Conservation (phyloP, 2,113 vertebrate species). For the Alligator sinensis region DNA sequence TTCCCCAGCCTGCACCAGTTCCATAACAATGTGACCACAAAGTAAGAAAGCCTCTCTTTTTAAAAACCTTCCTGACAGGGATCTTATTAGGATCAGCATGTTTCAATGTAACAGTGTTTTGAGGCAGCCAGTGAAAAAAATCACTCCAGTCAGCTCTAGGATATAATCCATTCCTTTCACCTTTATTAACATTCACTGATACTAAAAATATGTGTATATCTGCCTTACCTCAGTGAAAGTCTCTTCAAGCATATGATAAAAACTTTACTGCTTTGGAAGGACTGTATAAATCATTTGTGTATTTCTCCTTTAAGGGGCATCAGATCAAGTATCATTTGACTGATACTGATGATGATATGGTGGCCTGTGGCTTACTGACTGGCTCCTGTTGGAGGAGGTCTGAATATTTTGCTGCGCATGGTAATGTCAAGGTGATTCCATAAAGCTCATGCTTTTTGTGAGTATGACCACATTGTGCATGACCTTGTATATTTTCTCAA, state of each 20-base stretch:
- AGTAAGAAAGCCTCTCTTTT: too few species aligned
- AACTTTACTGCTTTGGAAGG: background rate
- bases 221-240: too few species aligned
- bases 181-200: background rate
- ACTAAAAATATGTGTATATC: background rate
- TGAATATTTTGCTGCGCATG: background rate
- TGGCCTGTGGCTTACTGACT: background rate
- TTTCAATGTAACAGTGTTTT: too few species aligned
- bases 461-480: background rate
- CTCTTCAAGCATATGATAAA: too few species aligned
- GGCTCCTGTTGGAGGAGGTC: background rate
- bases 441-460: background rate
- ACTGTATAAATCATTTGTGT: background rate
- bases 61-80: too few species aligned
- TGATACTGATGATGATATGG: rapidly evolving
- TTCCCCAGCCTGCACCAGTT: too few species aligned
- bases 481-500: background rate
- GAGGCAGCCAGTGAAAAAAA: too few species aligned
- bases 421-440: background rate
- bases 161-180: background rate
- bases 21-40: too few species aligned
- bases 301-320: background rate
- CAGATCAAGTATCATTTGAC: background rate
- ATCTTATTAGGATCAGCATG: too few species aligned
- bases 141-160: too few species aligned